Base-by-base conservation (phyloP, 1,140 invertebrate species). In the Aphelinus atriplicis region DNA sequence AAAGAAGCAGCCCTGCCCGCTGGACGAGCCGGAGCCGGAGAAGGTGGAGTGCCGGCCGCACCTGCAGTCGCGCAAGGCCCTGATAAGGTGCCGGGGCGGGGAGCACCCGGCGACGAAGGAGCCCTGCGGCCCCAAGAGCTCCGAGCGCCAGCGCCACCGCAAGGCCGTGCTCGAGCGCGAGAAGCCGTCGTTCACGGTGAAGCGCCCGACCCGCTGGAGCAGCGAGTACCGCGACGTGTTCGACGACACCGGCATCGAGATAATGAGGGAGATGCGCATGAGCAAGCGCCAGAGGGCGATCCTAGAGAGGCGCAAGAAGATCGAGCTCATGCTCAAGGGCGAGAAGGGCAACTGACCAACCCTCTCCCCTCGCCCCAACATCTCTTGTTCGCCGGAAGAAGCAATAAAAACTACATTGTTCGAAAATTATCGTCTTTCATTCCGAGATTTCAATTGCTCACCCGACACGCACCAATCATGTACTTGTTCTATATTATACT, bases 191-290 rank as follows among this genome's bases (percentile, higher is more conserved):
- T 60, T 3, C 58, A 60, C 9, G 7, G 58, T 43, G 10, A 63
- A 63, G 61, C 61, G 1, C n/a, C 46, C 45, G 57, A 5, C 68
- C 62, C 9, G 7, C 56, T 76, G 75, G 75, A 76, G 7, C n/a
- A 71, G 9, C 45, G 75, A 76, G 7, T 76, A 76, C 47, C 62
- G 69, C 0, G 69, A 67, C 2, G 7, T 7, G 2, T 67, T 71
- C n/a, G 62, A 55, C 43, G 51, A 46, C 1, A 72, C 55, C 7
- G 75, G 68, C 4, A 43, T 7, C 1, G 48, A 66, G 4, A 65
- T 76, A 5, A 46, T 66, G 47, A 64, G 53, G 5, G 61, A 71
- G 47, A 48, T 71, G 53, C 26, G 58, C 0, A 51, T 68, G 5
- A 58, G n/a, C 46, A 65, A 70, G 50, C 45, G 9, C 42, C 9